Percentiles rank a stretch among this genome's conserved stretches.
Evolutionary conservation across 2,113 vertebrate species (phyloP).

Genomic region (Serilophus lunatus): DNA sequence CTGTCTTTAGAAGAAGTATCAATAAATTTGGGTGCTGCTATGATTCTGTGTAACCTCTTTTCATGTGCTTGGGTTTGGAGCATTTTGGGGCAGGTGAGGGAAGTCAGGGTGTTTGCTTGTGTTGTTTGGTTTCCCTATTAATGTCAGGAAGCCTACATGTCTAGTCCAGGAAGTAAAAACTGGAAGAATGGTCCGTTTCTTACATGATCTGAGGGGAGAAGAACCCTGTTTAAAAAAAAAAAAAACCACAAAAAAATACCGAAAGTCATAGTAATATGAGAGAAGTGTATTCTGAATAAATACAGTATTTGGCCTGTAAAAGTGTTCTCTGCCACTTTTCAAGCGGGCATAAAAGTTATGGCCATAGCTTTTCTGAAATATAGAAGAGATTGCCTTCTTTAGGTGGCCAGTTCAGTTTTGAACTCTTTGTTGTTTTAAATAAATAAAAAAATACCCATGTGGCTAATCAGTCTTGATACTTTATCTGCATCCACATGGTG

Average conservation of each 20-base stretch:
- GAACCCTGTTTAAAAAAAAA: not conserved
- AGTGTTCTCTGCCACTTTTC: not conserved
- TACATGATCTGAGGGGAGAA: fast-evolving
- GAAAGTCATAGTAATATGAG: not conserved
- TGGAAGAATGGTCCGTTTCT: not conserved
- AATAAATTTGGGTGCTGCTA: not conserved
- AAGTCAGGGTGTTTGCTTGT: not conserved
- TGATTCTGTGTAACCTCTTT: not conserved
- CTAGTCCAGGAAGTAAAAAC: not conserved
- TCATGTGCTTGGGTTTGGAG: not conserved
- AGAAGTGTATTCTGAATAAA: not conserved
- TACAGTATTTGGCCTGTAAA: not conserved
- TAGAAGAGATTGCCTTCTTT: not conserved
- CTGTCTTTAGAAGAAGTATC: not conserved
- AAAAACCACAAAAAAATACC: too few relatives aligned
- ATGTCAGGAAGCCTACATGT: not conserved
- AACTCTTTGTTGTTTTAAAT: not conserved
- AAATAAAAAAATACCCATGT: not conserved
- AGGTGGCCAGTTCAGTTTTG: not conserved
- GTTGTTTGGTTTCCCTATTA: not conserved
- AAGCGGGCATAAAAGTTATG: not conserved
- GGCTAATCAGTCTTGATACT: not conserved
- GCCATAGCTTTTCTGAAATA: not conserved
- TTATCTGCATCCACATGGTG: not conserved
- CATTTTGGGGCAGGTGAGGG: too few relatives aligned